phyloP scores from a whole-genome alignment of 2,113 vertebrate genomes.

The Desmodus rotundus region DNA sequence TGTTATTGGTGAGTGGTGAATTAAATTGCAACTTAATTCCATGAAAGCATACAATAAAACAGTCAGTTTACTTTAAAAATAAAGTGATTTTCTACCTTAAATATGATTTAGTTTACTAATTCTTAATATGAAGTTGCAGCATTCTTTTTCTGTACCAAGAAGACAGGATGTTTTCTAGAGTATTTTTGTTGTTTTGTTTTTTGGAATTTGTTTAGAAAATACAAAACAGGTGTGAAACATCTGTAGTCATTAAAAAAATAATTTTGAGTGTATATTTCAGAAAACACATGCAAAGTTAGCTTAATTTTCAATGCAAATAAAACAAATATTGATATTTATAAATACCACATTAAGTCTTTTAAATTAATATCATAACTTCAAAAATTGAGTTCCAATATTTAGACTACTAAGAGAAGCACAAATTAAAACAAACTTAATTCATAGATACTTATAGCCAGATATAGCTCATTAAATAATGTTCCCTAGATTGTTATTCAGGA shows the following conservation, averaged over 20 bases:
- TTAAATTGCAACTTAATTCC: neutral
- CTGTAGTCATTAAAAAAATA: constrained; percentile 67
- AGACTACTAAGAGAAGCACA: constrained; percentile 49
- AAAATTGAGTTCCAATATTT: constrained; percentile 51
- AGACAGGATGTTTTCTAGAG: constrained; percentile 62
- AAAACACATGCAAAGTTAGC: constrained; percentile 70
- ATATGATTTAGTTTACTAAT: constrained; percentile 1
- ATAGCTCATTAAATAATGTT: neutral
- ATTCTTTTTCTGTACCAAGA: constrained; percentile 20
- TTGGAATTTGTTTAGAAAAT: constrained; percentile 70
- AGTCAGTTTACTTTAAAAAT: constrained; percentile 5
- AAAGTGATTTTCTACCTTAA: neutral
- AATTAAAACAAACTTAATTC: constrained; percentile 31
- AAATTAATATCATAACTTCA: constrained; percentile 61
- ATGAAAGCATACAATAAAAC: neutral
- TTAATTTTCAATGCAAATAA: constrained; percentile 71
- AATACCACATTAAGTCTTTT: constrained; percentile 59
- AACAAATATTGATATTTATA: constrained; percentile 68
- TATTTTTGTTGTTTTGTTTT: constrained; percentile 71
- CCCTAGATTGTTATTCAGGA: neutral
- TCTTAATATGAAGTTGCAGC: constrained; percentile 49
- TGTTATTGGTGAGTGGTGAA: neutral
- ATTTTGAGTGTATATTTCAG: constrained; percentile 63
- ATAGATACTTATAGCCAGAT: constrained; percentile 39
- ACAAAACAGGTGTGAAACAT: constrained; percentile 75